Evolutionary conservation across 1,140 invertebrate genomes (phyloP).

Genomic region (Drosophila nigromelanica): DNA sequence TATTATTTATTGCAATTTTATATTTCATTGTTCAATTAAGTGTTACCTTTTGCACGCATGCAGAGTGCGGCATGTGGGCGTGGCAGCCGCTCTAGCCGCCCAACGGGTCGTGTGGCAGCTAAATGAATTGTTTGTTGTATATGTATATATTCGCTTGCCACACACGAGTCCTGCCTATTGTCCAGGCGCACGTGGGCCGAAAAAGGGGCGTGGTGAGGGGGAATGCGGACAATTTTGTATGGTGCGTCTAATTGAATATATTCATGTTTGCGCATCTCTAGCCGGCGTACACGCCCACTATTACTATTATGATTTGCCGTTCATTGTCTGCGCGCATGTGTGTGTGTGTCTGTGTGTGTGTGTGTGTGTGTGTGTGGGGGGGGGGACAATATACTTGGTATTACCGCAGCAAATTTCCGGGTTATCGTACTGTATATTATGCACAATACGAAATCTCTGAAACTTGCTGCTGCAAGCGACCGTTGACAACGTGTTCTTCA

Average conservation of each 20-base stretch:
- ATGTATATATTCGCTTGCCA: slow-evolving; percentile 9
- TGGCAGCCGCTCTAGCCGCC: slow-evolving; percentile 11
- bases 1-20: slow-evolving; percentile 35
- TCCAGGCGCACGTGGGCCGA: slow-evolving; percentile 5
- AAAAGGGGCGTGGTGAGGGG: background rate
- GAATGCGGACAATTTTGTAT: slow-evolving; percentile 36
- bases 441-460: slow-evolving; percentile 52
- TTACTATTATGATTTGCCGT: slow-evolving; percentile 19
- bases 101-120: slow-evolving; percentile 28
- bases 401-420: slow-evolving; percentile 50
- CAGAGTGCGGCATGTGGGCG: slow-evolving; percentile 22
- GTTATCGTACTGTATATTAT: slow-evolving; percentile 42
- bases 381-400: background rate
- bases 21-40: slow-evolving; percentile 65
- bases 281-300: slow-evolving; percentile 6
- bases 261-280: slow-evolving; percentile 34
- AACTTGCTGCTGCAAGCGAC: slow-evolving; percentile 30
- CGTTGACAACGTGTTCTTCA: background rate
- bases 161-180: slow-evolving; percentile 14
- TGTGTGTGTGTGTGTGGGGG: background rate
- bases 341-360: background rate
- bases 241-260: slow-evolving; percentile 65
- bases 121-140: slow-evolving; percentile 50
- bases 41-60: slow-evolving; percentile 43
- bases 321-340: slow-evolving; percentile 7